A percentile compares a stretch with the other conserved stretches of the same genome.
These are phyloP conservation scores for Azemiops feae DNA, from an alignment of 2,113 vertebrate genomes.

Conservation along the genomic window DNA sequence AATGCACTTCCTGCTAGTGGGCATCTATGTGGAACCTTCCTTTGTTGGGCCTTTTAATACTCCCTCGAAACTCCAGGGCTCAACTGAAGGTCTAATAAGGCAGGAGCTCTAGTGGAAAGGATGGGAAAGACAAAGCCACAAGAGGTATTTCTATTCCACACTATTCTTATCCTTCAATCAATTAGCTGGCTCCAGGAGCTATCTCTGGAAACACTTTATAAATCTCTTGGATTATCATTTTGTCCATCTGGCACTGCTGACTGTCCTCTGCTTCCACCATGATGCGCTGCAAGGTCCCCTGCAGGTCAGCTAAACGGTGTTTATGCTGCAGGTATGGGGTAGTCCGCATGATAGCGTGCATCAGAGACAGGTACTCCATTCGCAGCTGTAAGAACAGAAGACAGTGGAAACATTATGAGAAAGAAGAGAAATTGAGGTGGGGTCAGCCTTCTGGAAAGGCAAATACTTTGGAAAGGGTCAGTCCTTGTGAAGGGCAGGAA, in stretches of 20 bases:
- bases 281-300: conserved; percentile 86
- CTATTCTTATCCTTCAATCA: conserved; percentile 28
- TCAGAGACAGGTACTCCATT: conserved; percentile 97
- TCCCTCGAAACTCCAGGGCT: conserved; percentile 51
- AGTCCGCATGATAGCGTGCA: conserved; percentile 91
- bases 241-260: conserved; percentile 93
- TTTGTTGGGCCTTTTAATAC: conserved; percentile 4
- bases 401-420: conserved; percentile 9
- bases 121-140: conserved; percentile 61
- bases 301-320: conserved; percentile 88
- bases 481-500: conserved; percentile 1
- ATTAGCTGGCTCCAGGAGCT: conserved; percentile 71
- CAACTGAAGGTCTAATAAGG: conserved; percentile 51
- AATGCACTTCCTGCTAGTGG: neutral
- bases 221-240: conserved; percentile 91
- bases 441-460: conserved; percentile 21
- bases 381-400: conserved; percentile 77
- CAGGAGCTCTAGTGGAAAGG: conserved; percentile 60
- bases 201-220: conserved; percentile 91
- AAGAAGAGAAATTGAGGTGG: conserved; percentile 30
- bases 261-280: conserved; percentile 83
- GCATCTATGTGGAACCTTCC: conserved; percentile 18
- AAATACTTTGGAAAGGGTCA: conserved; percentile 20
- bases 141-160: conserved; percentile 46
- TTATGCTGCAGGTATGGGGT: conserved; percentile 91